Conservation (phyloP, 2,888 invertebrate species). For the Gymnocheta viridis region DNA sequence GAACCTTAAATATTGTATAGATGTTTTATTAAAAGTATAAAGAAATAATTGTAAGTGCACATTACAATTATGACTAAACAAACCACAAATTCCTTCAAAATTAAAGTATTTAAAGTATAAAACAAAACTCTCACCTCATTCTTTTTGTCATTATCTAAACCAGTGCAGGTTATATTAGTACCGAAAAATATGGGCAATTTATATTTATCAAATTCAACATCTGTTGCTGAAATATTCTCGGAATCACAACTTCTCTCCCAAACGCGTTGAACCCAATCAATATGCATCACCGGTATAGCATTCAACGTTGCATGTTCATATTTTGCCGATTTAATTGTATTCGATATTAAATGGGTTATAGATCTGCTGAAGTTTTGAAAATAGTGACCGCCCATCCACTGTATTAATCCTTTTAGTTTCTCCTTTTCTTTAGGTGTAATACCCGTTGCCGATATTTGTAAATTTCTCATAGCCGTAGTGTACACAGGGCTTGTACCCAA, state of each 20-base stretch:
- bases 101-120: neutral
- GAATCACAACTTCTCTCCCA: conserved; percentile 88
- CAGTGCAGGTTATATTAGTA: conserved; percentile 90
- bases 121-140: conserved; percentile 75
- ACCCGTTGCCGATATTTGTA: conserved; percentile 87
- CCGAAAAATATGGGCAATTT: conserved; percentile 89
- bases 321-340: conserved; percentile 89
- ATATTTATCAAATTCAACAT: conserved; percentile 86
- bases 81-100: too few relatives aligned
- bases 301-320: conserved; percentile 84
- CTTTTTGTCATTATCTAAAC: conserved; percentile 81
- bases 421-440: conserved; percentile 83
- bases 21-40: too few relatives aligned
- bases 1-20: too few relatives aligned
- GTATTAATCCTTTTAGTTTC: conserved; percentile 85
- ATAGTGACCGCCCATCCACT: conserved; percentile 90
- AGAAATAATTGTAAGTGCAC: too few relatives aligned
- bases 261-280: conserved; percentile 90
- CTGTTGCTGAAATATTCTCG: conserved; percentile 85
- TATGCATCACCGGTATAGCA: conserved; percentile 87
- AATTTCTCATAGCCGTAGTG: conserved; percentile 90
- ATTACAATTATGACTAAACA: too few relatives aligned
- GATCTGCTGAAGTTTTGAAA: conserved; percentile 85
- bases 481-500: conserved; percentile 89
- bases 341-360: conserved; percentile 92